Conservation (phyloP, 2,888 invertebrate species). For the Stratiomys singularior region DNA sequence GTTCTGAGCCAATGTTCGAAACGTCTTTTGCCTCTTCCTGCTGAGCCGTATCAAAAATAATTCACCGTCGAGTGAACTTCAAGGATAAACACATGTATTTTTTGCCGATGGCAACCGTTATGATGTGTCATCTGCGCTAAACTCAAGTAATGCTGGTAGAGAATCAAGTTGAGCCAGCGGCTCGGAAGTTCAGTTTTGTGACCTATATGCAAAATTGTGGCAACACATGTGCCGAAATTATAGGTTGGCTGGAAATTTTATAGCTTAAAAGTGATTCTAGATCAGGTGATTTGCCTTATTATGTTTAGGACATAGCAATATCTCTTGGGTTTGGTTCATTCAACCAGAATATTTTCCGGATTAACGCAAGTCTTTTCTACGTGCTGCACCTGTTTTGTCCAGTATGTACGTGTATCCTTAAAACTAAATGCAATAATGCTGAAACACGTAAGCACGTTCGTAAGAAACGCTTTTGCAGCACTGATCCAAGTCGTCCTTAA, state of each 20-base stretch:
- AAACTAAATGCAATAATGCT: too few relatives aligned
- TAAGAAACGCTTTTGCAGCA: neutral
- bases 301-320: too few relatives aligned
- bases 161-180: neutral
- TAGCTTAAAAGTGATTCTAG: too few relatives aligned
- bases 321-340: too few relatives aligned
- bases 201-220: neutral
- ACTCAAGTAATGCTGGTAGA: neutral
- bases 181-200: neutral
- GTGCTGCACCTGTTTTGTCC: too few relatives aligned
- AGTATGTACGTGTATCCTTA: too few relatives aligned
- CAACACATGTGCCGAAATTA: too few relatives aligned
- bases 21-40: neutral
- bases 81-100: constrained; percentile 36
- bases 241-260: too few relatives aligned
- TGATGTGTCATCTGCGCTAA: constrained; percentile 27
- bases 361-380: too few relatives aligned
- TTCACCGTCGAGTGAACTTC: constrained; percentile 42
- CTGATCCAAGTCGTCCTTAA: neutral
- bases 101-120: constrained; percentile 28
- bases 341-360: too few relatives aligned
- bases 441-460: too few relatives aligned
- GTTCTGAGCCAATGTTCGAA: neutral
- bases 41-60: constrained; percentile 19
- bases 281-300: too few relatives aligned